A percentile compares a stretch with the other conserved stretches of the same genome.
Evolutionary conservation across 2,113 vertebrate genomes (phyloP).

Genomic region (Grallaria varia): DNA sequence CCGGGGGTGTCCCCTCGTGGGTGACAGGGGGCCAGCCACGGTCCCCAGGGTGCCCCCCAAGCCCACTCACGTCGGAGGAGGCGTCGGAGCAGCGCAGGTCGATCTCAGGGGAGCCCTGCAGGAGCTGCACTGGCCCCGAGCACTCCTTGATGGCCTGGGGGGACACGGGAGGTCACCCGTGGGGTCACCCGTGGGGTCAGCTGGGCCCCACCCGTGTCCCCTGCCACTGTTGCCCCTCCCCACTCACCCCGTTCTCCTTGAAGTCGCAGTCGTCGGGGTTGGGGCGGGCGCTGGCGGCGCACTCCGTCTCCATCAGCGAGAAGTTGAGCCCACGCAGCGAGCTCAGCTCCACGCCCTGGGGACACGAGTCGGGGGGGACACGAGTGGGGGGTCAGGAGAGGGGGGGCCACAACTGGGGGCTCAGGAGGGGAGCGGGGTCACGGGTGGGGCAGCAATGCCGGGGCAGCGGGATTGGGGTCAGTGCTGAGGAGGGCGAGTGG

Average conservation of each 20-base stretch:
- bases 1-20: too few relatives aligned
- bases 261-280: neutral
- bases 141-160: constrained; percentile 21
- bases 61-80: neutral
- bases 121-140: neutral
- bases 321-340: neutral
- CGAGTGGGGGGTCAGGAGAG: neutral
- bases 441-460: too few relatives aligned
- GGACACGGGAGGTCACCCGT: neutral
- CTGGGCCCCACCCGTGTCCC: neutral
- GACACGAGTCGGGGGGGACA: neutral
- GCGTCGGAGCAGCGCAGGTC: neutral
- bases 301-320: constrained; percentile 14
- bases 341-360: neutral
- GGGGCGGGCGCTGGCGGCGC: fast-evolving
- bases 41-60: neutral
- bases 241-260: constrained; percentile 27
- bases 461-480: too few relatives aligned
- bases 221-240: too few relatives aligned
- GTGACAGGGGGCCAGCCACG: too few relatives aligned
- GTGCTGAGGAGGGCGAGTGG: too few relatives aligned
- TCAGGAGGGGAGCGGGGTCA: too few relatives aligned
- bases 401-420: too few relatives aligned
- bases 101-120: neutral
- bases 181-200: neutral